Evolutionary conservation across 2,888 invertebrate species (phyloP).

Genomic region (Siphlonurus alternatus): DNA sequence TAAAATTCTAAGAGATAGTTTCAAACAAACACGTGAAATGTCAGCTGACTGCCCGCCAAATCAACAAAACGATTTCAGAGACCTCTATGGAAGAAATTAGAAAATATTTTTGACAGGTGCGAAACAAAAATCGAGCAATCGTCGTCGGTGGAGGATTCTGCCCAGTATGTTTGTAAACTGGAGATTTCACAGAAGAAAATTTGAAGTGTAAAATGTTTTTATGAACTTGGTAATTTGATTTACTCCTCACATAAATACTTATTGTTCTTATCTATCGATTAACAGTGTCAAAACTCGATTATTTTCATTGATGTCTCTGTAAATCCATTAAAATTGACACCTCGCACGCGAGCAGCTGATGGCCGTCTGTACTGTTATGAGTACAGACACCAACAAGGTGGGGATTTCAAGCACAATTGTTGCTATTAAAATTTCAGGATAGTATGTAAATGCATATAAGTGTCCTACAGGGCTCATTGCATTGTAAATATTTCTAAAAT

Average conservation of each 20-base stretch:
- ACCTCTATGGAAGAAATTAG: background rate
- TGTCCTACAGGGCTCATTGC: background rate
- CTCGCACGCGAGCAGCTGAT: constrained; percentile 26
- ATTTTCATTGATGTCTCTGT: constrained; percentile 20
- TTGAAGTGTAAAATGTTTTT: constrained; percentile 26
- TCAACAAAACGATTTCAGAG: background rate
- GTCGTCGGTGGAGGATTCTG: constrained; percentile 28
- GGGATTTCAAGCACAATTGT: background rate
- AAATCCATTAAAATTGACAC: constrained; percentile 29
- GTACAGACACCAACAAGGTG: constrained; percentile 16
- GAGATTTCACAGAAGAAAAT: constrained; percentile 21
- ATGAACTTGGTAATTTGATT: constrained; percentile 8
- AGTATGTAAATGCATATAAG: background rate
- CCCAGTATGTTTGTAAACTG: constrained; percentile 35
- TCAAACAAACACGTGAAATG: background rate
- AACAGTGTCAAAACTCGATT: background rate
- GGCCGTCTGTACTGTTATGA: constrained; percentile 20
- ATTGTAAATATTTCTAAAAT: background rate
- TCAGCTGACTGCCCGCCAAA: background rate
- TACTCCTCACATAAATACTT: constrained; percentile 6
- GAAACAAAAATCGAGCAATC: constrained; percentile 21
- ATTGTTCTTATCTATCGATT: background rate
- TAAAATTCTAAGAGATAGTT: background rate
- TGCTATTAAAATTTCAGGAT: background rate
- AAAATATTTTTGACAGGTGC: background rate